Evolutionary conservation across 2,888 invertebrate genomes (phyloP), one percentile per base, ranked within the genome.

Genomic region (Eupeodes luniger): DNA sequence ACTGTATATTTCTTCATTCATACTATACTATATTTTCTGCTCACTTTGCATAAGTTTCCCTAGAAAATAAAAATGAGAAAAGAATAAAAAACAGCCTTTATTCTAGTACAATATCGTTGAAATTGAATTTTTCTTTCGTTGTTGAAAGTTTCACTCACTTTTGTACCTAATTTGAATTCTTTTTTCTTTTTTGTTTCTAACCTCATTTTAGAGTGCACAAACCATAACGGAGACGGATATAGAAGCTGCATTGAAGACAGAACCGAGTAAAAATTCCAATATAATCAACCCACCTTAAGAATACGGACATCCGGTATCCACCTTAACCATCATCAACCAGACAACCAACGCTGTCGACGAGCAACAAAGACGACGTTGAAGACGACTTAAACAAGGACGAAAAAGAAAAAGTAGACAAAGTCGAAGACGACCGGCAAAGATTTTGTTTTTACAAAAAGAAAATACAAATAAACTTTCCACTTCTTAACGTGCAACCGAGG

Each of bases 251-350:
- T 57, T 61, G 44, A 61, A 5, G 9, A 7, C 6, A 69, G n/a
- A 5, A 64, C 16, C 12, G 34, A 44, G 49, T 9, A 67, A 67
- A 81, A 85, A 81, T 55, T 80, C 49, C 59, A 80, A 53, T 77
- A 84, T 61, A 77, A 84, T 84, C 80, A 84, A 81, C 84, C 87
- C 87, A 87, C 87, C 87, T 80, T 80, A 70, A 84, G 80, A 87
- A 78, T 84, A 84, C 84, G 87, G 84, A 87, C 87, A 84, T 87
- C 84, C 87, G 80, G 84, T 74, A 87, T 87, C 87, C 87, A 87
- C 80, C 84, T 80, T 81, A 72, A 59, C 72, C 70, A 75, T 57
- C 70, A 75, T 57, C 69, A 67, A 77, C 74, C 75, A 34, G 40
- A 40, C 40, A 40, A 40, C 40, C 40, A 40, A 40, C 40, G 5